Base-by-base conservation (phyloP, 2,797 vertebrate species). In the Loris lydekkerianus region DNA sequence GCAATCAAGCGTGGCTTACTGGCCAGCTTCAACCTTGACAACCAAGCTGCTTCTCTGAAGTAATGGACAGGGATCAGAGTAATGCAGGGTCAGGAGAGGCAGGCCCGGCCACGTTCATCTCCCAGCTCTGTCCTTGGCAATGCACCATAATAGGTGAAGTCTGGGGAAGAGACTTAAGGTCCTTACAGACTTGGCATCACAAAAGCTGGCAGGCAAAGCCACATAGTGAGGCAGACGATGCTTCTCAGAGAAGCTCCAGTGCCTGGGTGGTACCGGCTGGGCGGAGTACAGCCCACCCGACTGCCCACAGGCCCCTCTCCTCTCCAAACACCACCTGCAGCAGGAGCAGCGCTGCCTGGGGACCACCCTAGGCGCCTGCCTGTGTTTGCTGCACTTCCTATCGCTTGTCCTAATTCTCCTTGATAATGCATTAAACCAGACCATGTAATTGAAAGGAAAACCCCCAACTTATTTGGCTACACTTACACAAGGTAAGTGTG, bases 351-450 rank as follows among this genome's bases (percentile, higher is more conserved):
- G 0, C 15, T 10, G 0, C 6, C 13, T 34, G 31, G 37, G 78
- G 61, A 10, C 4, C 53, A 37, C 40, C 15, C 53, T 34, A 2
- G 0, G 0, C 84, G 63, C 56, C 0, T 0, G 2, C 15, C 77
- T 65, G 6, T 21, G 2, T 31, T 37, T 1, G 40, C 25, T 23
- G 1, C 9, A 40, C 34, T 69, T 67, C 56, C 86, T 29, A 34
- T 11, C 80, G 21, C 56, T 53, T 72, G 34, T 10, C 77, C 2
- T 90, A 43, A 46, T 20, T 63, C 76, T 82, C 15, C 0, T 20
- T 25, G 82, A 84, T 37, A 63, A 23, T 29, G 34, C 58, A 8
- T 67, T 43, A 58, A 49, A 69, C 58, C 40, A 43, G 53, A 86
- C n/a, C 17, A 18, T 7, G 31, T 29, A 5, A 70, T 4, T 13